These are phyloP conservation scores for Hetaerina americana DNA, from an alignment of 1,140 invertebrate genomes.

Conservation along the genomic window DNA sequence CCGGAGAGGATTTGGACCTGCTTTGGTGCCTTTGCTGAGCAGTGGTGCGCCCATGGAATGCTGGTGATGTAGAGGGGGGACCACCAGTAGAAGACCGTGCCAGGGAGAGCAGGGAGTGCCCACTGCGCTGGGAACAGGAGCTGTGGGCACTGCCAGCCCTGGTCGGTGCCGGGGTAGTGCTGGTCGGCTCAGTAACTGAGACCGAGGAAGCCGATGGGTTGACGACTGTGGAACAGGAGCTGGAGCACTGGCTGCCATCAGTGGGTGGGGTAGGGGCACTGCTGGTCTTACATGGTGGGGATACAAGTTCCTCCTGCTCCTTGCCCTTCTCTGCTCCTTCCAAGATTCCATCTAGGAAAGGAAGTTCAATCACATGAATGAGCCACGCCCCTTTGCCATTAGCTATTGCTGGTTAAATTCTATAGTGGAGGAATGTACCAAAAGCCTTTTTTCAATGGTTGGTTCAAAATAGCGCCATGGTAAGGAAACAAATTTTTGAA, in stretches of 20 bases:
- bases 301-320: conserved; percentile 9
- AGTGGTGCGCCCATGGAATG: neutral
- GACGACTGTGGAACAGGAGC: conserved; percentile 68
- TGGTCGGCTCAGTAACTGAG: neutral
- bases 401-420: no score
- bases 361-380: no score
- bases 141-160: neutral
- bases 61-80: neutral
- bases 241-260: conserved; percentile 63
- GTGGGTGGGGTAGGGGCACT: conserved; percentile 26
- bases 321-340: conserved; percentile 14
- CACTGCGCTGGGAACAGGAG: neutral
- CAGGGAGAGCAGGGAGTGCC: neutral
- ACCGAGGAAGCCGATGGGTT: conserved; percentile 15
- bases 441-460: no score
- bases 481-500: no score
- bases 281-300: neutral
- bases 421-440: no score
- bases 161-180: neutral
- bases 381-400: no score
- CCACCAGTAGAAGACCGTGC: neutral
- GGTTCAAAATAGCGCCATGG: no score
- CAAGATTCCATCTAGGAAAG: neutral
- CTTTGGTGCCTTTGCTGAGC: conserved; percentile 8
- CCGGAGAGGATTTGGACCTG: conserved; percentile 51